Evolutionary conservation across 2,113 vertebrate genomes (phyloP).

Genomic region (Anguilla japonica): DNA sequence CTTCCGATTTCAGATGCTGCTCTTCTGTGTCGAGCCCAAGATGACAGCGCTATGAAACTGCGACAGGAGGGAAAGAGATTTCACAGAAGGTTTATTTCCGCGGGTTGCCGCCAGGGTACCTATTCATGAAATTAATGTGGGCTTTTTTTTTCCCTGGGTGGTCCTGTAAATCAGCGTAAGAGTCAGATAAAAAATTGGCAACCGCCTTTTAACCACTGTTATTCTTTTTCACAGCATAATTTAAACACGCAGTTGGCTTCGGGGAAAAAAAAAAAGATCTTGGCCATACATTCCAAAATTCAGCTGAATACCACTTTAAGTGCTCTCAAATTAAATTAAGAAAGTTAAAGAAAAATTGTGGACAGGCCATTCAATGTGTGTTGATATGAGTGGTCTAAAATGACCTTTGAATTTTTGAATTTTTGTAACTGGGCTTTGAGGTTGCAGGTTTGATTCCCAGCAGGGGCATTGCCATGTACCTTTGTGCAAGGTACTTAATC

Average conservation of each 20-base stretch:
- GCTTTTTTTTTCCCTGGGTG: not conserved
- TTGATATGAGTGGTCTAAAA: no score
- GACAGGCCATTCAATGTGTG: no score
- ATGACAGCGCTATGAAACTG: not conserved
- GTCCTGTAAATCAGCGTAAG: not conserved
- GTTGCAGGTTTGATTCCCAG: no score
- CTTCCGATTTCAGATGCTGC: not conserved
- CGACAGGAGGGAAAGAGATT: not conserved
- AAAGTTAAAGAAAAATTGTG: not conserved
- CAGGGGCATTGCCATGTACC: no score
- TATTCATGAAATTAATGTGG: not conserved
- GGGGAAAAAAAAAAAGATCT: not conserved
- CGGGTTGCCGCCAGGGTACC: not conserved
- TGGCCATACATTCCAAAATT: not conserved
- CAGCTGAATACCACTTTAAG: not conserved
- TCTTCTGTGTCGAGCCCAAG: not conserved
- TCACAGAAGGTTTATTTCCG: not conserved
- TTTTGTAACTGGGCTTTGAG: no score
- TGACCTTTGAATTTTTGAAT: no score
- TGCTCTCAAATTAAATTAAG: not conserved
- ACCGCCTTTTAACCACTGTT: not conserved
- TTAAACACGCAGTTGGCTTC: not conserved
- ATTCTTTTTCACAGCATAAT: not conserved
- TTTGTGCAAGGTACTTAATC: no score
- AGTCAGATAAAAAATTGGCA: not conserved